Evolutionary conservation across 1,140 invertebrate genomes (phyloP).

Genomic region (Bactericera cockerelli): DNA sequence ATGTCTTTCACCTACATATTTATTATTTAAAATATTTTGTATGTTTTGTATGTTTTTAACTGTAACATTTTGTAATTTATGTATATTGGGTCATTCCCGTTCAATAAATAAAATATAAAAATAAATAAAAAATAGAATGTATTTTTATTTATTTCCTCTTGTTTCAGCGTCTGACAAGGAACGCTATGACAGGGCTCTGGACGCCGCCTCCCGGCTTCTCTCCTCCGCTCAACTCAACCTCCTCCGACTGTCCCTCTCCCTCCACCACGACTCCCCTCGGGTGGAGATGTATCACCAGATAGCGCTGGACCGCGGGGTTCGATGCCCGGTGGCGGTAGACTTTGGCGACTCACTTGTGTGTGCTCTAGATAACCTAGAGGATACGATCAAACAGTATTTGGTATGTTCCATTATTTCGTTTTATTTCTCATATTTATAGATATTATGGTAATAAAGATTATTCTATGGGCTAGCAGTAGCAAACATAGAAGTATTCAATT

Average conservation of each 20-base stretch:
- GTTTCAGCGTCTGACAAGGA: slow-evolving; percentile 58
- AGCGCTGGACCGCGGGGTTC: slow-evolving; percentile 49
- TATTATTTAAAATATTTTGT: too few species aligned
- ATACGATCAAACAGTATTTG: slow-evolving; percentile 18
- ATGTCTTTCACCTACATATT: too few species aligned
- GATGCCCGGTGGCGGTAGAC: slow-evolving; percentile 55
- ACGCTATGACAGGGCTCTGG: slow-evolving; percentile 56
- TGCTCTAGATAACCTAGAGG: slow-evolving; percentile 34
- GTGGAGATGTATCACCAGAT: slow-evolving; percentile 86
- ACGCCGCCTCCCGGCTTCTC: slow-evolving; percentile 48
- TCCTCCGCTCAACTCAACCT: slow-evolving; percentile 57
- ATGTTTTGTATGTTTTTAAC: too few species aligned
- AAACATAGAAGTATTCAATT: too few species aligned
- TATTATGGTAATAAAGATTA: too few species aligned
- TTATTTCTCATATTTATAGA: too few species aligned
- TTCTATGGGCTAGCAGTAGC: too few species aligned
- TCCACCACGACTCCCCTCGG: slow-evolving; percentile 72
- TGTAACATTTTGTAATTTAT: too few species aligned
- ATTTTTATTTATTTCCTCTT: slow-evolving; percentile 24
- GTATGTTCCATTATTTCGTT: too few species aligned
- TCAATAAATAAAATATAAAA: too few species aligned
- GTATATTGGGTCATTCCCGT: too few species aligned
- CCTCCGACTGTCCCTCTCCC: slow-evolving; percentile 72
- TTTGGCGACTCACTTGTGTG: slow-evolving; percentile 57
- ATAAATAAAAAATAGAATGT: too few species aligned